Conservation (phyloP, 2,113 vertebrate species). For the Nicator chloris region DNA sequence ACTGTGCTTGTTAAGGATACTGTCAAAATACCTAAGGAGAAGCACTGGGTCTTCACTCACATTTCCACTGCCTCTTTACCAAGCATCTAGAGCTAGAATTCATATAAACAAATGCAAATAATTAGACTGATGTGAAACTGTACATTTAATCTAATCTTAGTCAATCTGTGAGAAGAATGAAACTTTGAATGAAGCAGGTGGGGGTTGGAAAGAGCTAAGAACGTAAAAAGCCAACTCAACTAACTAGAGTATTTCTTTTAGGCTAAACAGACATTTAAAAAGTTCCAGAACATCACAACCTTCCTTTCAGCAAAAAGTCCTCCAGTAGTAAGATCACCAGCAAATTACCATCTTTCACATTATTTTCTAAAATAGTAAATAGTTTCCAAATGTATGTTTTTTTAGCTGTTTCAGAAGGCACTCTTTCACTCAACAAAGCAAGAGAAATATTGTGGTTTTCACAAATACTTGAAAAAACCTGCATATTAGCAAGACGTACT, state of each 20-base stretch:
- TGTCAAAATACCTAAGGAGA: not conserved
- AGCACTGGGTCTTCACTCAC: not conserved
- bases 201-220: not conserved
- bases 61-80: not conserved
- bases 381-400: not conserved
- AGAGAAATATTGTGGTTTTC: not conserved
- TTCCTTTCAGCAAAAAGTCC: not conserved
- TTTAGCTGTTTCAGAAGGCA: not conserved
- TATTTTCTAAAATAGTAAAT: not conserved
- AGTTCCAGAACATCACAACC: not conserved
- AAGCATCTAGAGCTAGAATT: not conserved
- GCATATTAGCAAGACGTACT: not conserved
- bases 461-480: not conserved
- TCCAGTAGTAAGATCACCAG: not conserved
- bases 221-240: not conserved
- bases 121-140: not conserved
- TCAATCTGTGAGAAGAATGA: not conserved
- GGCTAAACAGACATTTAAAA: not conserved
- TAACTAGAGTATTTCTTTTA: not conserved
- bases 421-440: not conserved
- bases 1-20: not conserved
- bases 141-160: not conserved
- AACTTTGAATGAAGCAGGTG: not conserved
- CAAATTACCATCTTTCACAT: not conserved
- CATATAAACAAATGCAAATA: not conserved